Evolutionary conservation across 2,888 invertebrate species (phyloP).

Genomic region (Hemicrepidius hirtus): DNA sequence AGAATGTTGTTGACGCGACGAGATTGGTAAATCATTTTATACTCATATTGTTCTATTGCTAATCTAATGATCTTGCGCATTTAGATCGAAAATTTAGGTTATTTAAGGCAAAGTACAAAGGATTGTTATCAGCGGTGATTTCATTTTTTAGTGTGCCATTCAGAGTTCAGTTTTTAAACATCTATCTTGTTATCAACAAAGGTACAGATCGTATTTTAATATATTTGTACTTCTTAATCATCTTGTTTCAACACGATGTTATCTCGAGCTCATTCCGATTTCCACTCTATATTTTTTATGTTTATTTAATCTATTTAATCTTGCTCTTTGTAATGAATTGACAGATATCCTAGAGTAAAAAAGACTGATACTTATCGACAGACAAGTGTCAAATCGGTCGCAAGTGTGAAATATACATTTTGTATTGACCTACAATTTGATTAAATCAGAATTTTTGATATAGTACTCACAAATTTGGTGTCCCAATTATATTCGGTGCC

Average conservation of each 20-base stretch:
- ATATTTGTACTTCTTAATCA: conserved; percentile 58
- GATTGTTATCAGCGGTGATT: conserved; percentile 61
- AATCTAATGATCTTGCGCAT: conserved; percentile 23
- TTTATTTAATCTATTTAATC: conserved; percentile 52
- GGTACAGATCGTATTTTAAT: conserved; percentile 53
- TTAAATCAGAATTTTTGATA: too few species aligned
- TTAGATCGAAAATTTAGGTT: conserved; percentile 61
- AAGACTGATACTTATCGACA: conserved; percentile 24
- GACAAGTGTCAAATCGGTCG: conserved; percentile 2
- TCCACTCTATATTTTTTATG: conserved; percentile 45
- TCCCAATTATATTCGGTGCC: too few species aligned
- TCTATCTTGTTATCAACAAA: conserved; percentile 57
- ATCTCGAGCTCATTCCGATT: conserved; percentile 52
- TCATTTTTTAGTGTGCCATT: conserved; percentile 53
- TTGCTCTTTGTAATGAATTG: conserved; percentile 42
- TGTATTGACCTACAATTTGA: too few species aligned
- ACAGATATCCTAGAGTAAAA: conserved; percentile 24
- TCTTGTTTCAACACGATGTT: conserved; percentile 54
- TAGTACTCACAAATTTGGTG: too few species aligned
- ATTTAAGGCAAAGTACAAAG: conserved; percentile 59
- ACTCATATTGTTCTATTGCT: neutral
- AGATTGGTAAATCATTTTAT: conserved; percentile 33
- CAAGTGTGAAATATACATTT: neutral
- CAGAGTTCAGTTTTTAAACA: conserved; percentile 45
- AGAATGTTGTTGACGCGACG: conserved; percentile 38